Percentiles rank a stretch among this genome's conserved stretches.
These are phyloP conservation scores for Dorcus hopei DNA, from an alignment of 2,888 invertebrate genomes.

Conservation along the genomic window DNA sequence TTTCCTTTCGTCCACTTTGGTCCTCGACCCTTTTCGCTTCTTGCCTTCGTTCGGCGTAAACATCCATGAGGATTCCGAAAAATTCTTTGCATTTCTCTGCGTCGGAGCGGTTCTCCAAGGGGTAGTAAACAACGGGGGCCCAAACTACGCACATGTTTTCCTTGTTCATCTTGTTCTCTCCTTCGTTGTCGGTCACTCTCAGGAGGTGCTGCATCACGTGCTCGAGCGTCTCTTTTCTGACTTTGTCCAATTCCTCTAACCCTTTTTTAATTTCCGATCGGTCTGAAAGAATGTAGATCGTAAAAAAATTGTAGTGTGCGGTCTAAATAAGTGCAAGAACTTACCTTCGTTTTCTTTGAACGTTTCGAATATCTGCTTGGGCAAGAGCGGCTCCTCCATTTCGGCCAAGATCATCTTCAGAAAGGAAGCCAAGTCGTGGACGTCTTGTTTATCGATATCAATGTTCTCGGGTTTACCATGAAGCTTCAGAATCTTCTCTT, in stretches of 20 bases:
- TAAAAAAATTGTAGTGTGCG: too few relatives aligned
- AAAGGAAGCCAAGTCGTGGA: slow-evolving; percentile 75
- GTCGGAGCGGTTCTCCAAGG: not conserved
- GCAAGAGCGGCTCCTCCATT: slow-evolving; percentile 81
- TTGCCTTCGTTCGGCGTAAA: not conserved
- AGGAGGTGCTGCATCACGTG: not conserved
- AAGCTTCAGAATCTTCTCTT: slow-evolving; percentile 37
- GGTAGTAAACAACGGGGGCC: not conserved
- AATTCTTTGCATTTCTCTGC: not conserved
- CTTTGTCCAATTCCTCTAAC: too few relatives aligned
- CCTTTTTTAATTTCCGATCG: too few relatives aligned
- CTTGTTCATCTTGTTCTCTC: not conserved
- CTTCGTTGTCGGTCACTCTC: not conserved
- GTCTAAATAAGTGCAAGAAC: too few relatives aligned
- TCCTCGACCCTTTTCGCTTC: not conserved
- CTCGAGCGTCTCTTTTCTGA: not conserved
- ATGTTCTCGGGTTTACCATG: slow-evolving; percentile 33
- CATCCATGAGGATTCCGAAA: not conserved
- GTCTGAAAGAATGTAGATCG: too few relatives aligned
- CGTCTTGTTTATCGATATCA: slow-evolving; percentile 27
- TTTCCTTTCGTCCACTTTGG: too few relatives aligned
- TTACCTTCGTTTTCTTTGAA: too few relatives aligned
- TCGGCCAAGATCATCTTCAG: slow-evolving; percentile 91
- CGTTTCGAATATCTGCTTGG: slow-evolving; percentile 52
- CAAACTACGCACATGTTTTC: not conserved